Conservation (phyloP, 2,888 invertebrate species). For the Tinea semifulvella region DNA sequence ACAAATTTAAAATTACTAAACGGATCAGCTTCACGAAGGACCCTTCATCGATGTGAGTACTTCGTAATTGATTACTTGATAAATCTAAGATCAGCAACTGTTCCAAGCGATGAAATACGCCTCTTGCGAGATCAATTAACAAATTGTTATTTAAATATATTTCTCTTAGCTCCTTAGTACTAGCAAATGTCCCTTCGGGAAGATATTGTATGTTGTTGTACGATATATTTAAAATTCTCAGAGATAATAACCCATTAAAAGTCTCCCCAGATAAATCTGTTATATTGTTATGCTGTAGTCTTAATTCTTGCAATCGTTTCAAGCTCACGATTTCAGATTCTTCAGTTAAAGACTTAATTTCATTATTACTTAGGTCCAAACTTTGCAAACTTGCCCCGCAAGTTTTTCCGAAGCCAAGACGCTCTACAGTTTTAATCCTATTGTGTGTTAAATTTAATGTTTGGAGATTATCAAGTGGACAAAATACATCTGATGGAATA, state of each 20-base stretch:
- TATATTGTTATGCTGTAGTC: conserved; percentile 84
- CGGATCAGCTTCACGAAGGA: conserved; percentile 88
- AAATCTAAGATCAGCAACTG: conserved; percentile 87
- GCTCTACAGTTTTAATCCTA: conserved; percentile 77
- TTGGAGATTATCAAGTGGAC: conserved; percentile 81
- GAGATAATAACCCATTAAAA: conserved; percentile 78
- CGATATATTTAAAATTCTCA: conserved; percentile 85
- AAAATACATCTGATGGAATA: conserved; percentile 81
- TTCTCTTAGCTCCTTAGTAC: conserved; percentile 83
- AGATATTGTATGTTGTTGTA: conserved; percentile 83
- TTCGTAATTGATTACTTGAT: conserved; percentile 85
- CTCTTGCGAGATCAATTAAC: conserved; percentile 82
- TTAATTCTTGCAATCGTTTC: conserved; percentile 79
- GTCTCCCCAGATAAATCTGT: conserved; percentile 81
- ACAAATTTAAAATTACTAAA: conserved; percentile 85
- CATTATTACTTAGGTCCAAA: conserved; percentile 84
- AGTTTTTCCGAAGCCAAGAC: conserved; percentile 73
- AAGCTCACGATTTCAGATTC: conserved; percentile 79
- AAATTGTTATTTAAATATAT: conserved; percentile 89
- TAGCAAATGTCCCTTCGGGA: conserved; percentile 84
- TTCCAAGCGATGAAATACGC: conserved; percentile 84
- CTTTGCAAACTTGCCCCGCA: conserved; percentile 77
- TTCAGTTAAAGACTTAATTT: conserved; percentile 75
- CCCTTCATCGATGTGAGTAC: conserved; percentile 84
- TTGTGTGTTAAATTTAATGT: conserved; percentile 85